phyloP scores from a whole-genome alignment of 2,888 invertebrate species.

The Gortyna flavago region DNA sequence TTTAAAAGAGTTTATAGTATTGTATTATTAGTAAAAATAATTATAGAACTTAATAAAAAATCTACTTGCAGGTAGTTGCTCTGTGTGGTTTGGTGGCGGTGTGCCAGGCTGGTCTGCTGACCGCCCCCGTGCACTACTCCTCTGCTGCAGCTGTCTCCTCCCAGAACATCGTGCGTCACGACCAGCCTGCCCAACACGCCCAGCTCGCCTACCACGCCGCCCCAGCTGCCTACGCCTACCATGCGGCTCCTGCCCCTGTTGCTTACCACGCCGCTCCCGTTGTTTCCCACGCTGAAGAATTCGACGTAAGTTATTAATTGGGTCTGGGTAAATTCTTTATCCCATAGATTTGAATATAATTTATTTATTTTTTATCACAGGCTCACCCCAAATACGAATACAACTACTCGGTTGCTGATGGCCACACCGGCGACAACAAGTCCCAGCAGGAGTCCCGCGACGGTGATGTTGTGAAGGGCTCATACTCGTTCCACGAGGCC shows the following conservation, averaged over 20 bases:
- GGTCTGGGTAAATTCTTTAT: background rate
- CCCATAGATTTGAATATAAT: background rate
- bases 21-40: background rate
- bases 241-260: slow-evolving; percentile 76
- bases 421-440: slow-evolving; percentile 90
- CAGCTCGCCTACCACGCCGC: slow-evolving; percentile 68
- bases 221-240: slow-evolving; percentile 79
- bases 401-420: slow-evolving; percentile 89
- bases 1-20: background rate
- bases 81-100: slow-evolving; percentile 72
- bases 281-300: slow-evolving; percentile 62
- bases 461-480: slow-evolving; percentile 89
- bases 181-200: slow-evolving; percentile 61
- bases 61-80: slow-evolving; percentile 59
- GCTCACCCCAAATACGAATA: slow-evolving; percentile 87
- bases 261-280: slow-evolving; percentile 70
- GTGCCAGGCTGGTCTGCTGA: slow-evolving; percentile 71
- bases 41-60: background rate
- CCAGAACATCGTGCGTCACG: slow-evolving; percentile 71
- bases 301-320: slow-evolving; percentile 16
- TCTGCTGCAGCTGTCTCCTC: slow-evolving; percentile 76
- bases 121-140: slow-evolving; percentile 74
- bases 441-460: slow-evolving; percentile 88
- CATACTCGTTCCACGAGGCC: slow-evolving; percentile 89
- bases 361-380: slow-evolving; percentile 44